phyloP scores from a whole-genome alignment of 2,888 invertebrate species.

The Trichopria drosophilae region DNA sequence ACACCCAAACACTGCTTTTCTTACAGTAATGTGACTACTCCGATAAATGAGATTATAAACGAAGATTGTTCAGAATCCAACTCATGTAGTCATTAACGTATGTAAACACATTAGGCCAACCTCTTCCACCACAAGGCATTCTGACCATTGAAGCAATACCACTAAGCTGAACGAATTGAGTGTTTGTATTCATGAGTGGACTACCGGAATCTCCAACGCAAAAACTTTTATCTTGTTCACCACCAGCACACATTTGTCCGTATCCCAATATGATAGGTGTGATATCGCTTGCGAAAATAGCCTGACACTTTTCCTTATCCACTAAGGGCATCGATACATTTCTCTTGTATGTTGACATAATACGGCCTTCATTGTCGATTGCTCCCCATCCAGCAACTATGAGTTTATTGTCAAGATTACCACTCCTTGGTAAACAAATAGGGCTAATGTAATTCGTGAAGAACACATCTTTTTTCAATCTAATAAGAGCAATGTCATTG shows the following conservation, averaged over 20 bases:
- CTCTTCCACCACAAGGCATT: conserved; percentile 62
- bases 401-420: conserved; percentile 55
- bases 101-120: conserved; percentile 67
- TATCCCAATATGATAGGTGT: conserved; percentile 58
- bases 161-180: conserved; percentile 56
- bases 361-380: conserved; percentile 62
- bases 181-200: conserved; percentile 66
- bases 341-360: conserved; percentile 63
- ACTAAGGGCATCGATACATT: conserved; percentile 62
- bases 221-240: conserved; percentile 69
- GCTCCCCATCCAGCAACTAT: conserved; percentile 70
- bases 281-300: conserved; percentile 61
- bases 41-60: too few relatives aligned
- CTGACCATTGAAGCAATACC: conserved; percentile 69
- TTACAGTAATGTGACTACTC: too few relatives aligned
- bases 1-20: too few relatives aligned
- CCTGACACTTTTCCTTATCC: conserved; percentile 59
- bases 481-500: conserved; percentile 74
- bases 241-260: conserved; percentile 73
- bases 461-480: conserved; percentile 62
- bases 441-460: conserved; percentile 65
- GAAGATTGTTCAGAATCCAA: conserved; percentile 62
- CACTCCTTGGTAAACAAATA: conserved; percentile 63
- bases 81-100: conserved; percentile 63
- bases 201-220: conserved; percentile 80